Conservation (phyloP, 2,113 vertebrate genomes). For the Sus scrofa region T2T-Sscrofa CM000814.6:46656001-46656500, state of each 20-base stretch:
- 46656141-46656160: conserved; percentile 47
- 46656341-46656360: neutral
- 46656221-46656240: conserved; percentile 31
- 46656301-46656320: neutral
- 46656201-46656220: neutral
- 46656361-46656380: neutral
- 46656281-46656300: neutral
- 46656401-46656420: neutral
- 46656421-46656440: neutral
- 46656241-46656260: neutral
- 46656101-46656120: conserved; percentile 55
- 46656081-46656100: conserved; percentile 33
- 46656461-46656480: neutral
- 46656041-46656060: conserved; percentile 64
- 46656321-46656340: neutral
- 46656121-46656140: neutral
- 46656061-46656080: conserved; percentile 62
- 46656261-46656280: fast-evolving
- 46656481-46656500: conserved; percentile 2
- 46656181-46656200: neutral
- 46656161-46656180: neutral
- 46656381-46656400: neutral
- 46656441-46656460: neutral
- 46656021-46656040: conserved; percentile 21
- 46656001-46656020: neutral